Evolutionary conservation across 2,797 vertebrate species (phyloP).

Genomic region (Myoxocephalus aenaeus): DNA sequence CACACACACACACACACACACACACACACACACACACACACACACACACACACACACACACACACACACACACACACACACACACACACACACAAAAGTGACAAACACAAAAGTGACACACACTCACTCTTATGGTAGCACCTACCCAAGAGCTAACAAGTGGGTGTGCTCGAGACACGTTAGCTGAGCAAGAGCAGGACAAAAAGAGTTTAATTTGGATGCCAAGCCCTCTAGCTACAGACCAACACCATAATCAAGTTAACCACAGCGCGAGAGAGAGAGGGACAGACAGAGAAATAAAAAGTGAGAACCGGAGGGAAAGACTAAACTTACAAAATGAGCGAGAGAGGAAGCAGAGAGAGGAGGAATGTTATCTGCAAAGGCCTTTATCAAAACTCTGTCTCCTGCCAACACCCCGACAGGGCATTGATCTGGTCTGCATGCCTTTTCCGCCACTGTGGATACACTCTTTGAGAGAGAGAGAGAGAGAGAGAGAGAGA

Average conservation of each 20-base stretch:
- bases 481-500: constrained; percentile 12
- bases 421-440: constrained; percentile 53
- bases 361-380: constrained; percentile 67
- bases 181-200: constrained; percentile 62
- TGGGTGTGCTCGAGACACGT: constrained; percentile 68
- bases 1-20: background rate
- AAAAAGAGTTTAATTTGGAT: constrained; percentile 80
- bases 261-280: constrained; percentile 68
- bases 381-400: constrained; percentile 63
- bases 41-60: too few relatives aligned
- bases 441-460: constrained; percentile 37
- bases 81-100: background rate
- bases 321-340: constrained; percentile 38
- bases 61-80: too few relatives aligned
- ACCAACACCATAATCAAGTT: constrained; percentile 80
- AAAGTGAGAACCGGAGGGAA: constrained; percentile 39
- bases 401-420: constrained; percentile 49
- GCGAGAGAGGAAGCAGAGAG: constrained; percentile 43
- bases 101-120: background rate
- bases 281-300: constrained; percentile 43
- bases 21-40: too few relatives aligned
- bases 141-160: constrained; percentile 57
- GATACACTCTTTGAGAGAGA: background rate
- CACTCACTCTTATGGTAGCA: constrained; percentile 27
- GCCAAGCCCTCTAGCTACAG: constrained; percentile 78